Evolutionary conservation across 2,797 vertebrate species (phyloP).

Genomic region (Hydrophis major): DNA sequence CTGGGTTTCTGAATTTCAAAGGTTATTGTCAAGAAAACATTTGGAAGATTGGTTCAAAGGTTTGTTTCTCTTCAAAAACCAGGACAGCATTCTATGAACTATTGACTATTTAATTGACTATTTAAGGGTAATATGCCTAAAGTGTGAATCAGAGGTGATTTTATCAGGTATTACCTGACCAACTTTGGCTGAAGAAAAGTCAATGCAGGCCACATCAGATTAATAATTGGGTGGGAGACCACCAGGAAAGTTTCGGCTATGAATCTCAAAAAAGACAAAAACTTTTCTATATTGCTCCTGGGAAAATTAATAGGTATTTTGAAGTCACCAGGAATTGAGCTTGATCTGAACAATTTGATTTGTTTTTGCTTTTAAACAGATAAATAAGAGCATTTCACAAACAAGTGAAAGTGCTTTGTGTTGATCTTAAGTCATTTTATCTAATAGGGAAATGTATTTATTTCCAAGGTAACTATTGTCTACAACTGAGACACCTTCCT

Average conservation of each 20-base stretch:
- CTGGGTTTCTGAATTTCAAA: background rate
- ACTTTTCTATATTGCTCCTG: background rate
- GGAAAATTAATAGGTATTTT: background rate
- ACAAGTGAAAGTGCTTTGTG: background rate
- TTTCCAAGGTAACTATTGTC: background rate
- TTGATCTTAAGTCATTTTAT: background rate
- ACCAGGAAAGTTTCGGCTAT: background rate
- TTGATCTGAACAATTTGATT: background rate
- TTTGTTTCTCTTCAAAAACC: background rate
- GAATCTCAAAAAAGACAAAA: background rate
- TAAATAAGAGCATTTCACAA: background rate
- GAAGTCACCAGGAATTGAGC: background rate
- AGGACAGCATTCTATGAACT: background rate
- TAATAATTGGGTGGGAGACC: background rate
- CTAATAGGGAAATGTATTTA: background rate
- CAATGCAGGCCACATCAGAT: background rate
- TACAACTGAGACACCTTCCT: background rate
- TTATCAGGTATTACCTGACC: background rate
- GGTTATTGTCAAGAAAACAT: background rate
- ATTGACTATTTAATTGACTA: background rate
- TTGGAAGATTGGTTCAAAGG: background rate
- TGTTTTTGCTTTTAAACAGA: background rate
- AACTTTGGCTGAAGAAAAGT: background rate
- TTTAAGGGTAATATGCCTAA: background rate
- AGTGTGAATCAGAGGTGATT: background rate